Evolutionary conservation across 2,888 invertebrate genomes (phyloP), one percentile per base, ranked within the genome.

Genomic region (Caenorhabditis imperialis): DNA sequence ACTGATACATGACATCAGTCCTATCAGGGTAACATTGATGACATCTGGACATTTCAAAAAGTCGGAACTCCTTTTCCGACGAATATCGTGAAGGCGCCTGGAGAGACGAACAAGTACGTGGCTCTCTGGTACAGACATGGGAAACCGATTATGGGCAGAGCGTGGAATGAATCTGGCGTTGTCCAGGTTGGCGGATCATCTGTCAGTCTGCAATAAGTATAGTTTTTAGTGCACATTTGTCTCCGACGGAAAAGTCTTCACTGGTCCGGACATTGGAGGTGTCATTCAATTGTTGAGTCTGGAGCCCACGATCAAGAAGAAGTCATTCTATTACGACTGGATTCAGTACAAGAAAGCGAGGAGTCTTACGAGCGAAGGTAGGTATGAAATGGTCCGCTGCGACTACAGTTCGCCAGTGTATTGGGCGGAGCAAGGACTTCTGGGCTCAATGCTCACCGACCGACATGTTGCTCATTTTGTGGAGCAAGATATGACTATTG

Each of bases 41-140:
- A 77, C 53, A 53, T 63, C 27, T 77, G 76, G 76, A 69, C 73
- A 53, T 60, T 40, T 57, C 76, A 77, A 50, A 71, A 73, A 57
- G 63, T 77, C 47, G 76, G 76, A 18, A 73, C 76, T 30, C 73
- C 76, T 12, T 77, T 77, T 23, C 76, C 76, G 14, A 22, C 48
- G 20, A 63, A 75, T 33, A 70, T 65, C 2, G 63, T 47, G 22
- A 62, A 63, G 20, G 74, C 75, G 23, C 76, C 65, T 2, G 78
- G 76, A n/a, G 62, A 76, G 27, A 60, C 62, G 30, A 78, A 78
- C 44, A 60, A 65, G 44, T 78, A 78, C 53, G 73, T 78, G 40
- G 78, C 78, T 14, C 42, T 78, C 16, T 78, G 78, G 78, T 71
- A 76, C 50, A 63, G 50, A 50, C 76, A 76, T 44, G 76, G 76